Conservation (phyloP, 2,888 invertebrate species). For the Epinotia nisella region DNA sequence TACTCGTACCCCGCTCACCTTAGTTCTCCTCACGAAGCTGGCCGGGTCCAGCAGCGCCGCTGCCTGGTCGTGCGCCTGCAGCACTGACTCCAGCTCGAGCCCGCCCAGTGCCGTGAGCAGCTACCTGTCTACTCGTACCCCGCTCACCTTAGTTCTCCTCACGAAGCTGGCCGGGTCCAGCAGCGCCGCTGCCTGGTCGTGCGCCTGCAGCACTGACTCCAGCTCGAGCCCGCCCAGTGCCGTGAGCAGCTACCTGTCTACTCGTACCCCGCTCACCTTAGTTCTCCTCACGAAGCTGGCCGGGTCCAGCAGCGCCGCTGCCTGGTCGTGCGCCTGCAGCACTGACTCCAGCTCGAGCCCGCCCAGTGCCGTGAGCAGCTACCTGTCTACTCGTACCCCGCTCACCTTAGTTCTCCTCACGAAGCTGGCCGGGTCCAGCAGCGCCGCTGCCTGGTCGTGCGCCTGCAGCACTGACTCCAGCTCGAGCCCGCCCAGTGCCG, state of each 20-base stretch:
- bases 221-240: slow-evolving; percentile 94
- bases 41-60: slow-evolving; percentile 89
- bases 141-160: slow-evolving; percentile 72
- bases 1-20: slow-evolving; percentile 60
- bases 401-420: slow-evolving; percentile 74
- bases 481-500: slow-evolving; percentile 93
- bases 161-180: slow-evolving; percentile 87
- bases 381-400: too few species aligned
- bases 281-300: slow-evolving; percentile 83
- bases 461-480: slow-evolving; percentile 94
- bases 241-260: slow-evolving; percentile 92
- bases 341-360: slow-evolving; percentile 95
- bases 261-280: slow-evolving; percentile 62
- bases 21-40: slow-evolving; percentile 81
- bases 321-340: slow-evolving; percentile 95
- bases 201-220: slow-evolving; percentile 94
- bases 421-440: slow-evolving; percentile 88
- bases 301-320: slow-evolving; percentile 90
- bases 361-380: slow-evolving; percentile 92
- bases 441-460: slow-evolving; percentile 94
- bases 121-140: too few species aligned
- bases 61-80: slow-evolving; percentile 96
- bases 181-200: slow-evolving; percentile 93
- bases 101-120: slow-evolving; percentile 93
- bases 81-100: slow-evolving; percentile 94